Evolutionary conservation across 1,140 invertebrate species (phyloP), one percentile per base, ranked within the genome.

Genomic region (Daktulosphaira vitifoliae): DNA sequence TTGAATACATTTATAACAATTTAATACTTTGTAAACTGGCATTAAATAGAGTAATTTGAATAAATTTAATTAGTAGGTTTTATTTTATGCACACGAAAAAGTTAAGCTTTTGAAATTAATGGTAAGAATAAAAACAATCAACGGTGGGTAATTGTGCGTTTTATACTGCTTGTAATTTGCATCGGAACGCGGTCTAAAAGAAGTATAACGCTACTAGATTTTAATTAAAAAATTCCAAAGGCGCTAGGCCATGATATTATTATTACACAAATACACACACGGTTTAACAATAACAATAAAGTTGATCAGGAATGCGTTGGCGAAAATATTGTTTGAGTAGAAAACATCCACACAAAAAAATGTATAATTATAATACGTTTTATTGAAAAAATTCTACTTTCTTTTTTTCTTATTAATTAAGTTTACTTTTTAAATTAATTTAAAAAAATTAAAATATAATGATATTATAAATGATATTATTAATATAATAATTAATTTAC

Each of bases 151-250:
- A 42, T 42, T 26, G 22, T n/a, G n/a, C 38, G 39, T 44, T 44
- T 22, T 59, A 8, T 44, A 44, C 26, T 44, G 20, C 20, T 29
- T 44, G 39, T 59, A 59, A 59, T 59, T 59, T 44, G 54, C 54
- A 59, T 18, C 29, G 29, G 39, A 42, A 16, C 7, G 39, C n/a
- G 23, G 23, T 44, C 15, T 44, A 44, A 26, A 44, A 44, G 42
- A 33, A 18, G 23, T 59, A 44, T 59, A 42, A 38, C 42, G 39
- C 23, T 15, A 44, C 22, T n/a, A 59, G 42, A 59, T 44, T 59
- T 59, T 59, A 59, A 59, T 59, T 59, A 59, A 59, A 59, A 59
- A 59, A 59, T 59, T 59, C 54, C 54, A 44, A 59, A 44, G 54
- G 54, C 38, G 23, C n/a, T 25, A 5, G 23, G 23, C n/a, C 11